These are phyloP conservation scores for Poecilia picta DNA, from an alignment of 2,797 vertebrate genomes.

Conservation along the genomic window DNA sequence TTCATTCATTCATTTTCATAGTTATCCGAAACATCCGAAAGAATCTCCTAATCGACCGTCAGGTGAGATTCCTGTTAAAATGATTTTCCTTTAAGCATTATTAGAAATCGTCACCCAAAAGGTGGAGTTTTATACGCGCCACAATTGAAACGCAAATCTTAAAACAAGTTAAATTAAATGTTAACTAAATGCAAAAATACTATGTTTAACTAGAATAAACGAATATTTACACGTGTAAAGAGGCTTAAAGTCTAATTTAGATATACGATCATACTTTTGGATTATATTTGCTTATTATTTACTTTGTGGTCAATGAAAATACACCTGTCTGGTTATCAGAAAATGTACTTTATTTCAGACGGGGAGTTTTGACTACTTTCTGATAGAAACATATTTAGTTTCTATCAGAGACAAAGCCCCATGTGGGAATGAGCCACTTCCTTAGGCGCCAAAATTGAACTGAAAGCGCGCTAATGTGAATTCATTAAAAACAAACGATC, in stretches of 20 bases:
- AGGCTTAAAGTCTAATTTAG: not conserved
- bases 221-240: not conserved
- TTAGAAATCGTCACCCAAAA: not conserved
- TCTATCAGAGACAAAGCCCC: too few species aligned
- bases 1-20: too few species aligned
- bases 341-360: not conserved
- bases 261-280: not conserved
- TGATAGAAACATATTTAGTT: too few species aligned
- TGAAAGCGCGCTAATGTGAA: not conserved
- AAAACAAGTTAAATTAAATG: not conserved
- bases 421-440: not conserved
- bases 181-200: not conserved
- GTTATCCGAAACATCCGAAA: too few species aligned
- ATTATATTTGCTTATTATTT: not conserved
- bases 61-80: constrained; percentile 15
- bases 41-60: too few species aligned
- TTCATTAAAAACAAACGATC: not conserved
- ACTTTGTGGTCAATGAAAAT: not conserved
- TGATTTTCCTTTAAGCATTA: not conserved
- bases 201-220: not conserved
- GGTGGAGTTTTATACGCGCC: not conserved
- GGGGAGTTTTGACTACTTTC: not conserved
- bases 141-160: not conserved
- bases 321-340: not conserved
- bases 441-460: not conserved